phyloP scores from a whole-genome alignment of 2,888 invertebrate genomes.

The Clepsis dumicolana region DNA sequence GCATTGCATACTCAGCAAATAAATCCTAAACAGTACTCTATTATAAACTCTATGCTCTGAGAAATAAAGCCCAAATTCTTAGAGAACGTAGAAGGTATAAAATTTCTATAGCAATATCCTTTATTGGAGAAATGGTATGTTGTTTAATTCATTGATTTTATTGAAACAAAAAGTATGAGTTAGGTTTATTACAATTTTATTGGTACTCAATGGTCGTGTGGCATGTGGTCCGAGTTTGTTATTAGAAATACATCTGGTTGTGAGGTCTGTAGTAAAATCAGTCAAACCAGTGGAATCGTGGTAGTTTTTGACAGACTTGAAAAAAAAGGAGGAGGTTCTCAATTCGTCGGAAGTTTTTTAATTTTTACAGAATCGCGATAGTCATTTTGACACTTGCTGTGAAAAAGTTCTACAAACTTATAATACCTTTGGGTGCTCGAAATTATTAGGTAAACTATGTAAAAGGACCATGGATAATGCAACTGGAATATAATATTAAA shows the following conservation, averaged over 20 bases:
- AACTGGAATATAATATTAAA: too few relatives aligned
- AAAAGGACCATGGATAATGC: too few relatives aligned
- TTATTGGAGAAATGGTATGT: conserved; percentile 21
- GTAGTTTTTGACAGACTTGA: too few relatives aligned
- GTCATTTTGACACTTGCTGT: too few relatives aligned
- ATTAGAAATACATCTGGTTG: neutral
- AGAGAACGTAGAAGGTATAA: neutral
- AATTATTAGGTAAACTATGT: too few relatives aligned
- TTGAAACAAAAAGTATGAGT: conserved; percentile 36
- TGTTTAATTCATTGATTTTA: conserved; percentile 31
- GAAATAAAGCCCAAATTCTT: neutral
- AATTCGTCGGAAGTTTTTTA: too few relatives aligned
- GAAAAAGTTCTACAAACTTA: too few relatives aligned
- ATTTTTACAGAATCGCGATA: too few relatives aligned
- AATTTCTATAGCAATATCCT: conserved; percentile 30
- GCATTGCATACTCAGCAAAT: conserved; percentile 38
- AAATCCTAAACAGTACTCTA: neutral
- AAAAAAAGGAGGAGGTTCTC: too few relatives aligned
- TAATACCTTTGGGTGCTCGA: too few relatives aligned
- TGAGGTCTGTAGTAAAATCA: too few relatives aligned
- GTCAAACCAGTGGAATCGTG: too few relatives aligned
- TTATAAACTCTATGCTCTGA: neutral
- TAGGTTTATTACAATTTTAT: conserved; percentile 32
- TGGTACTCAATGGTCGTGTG: conserved; percentile 11
- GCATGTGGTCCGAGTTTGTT: neutral